These are phyloP conservation scores for Azemiops feae DNA, from an alignment of 2,113 vertebrate genomes.

Conservation along the genomic window DNA sequence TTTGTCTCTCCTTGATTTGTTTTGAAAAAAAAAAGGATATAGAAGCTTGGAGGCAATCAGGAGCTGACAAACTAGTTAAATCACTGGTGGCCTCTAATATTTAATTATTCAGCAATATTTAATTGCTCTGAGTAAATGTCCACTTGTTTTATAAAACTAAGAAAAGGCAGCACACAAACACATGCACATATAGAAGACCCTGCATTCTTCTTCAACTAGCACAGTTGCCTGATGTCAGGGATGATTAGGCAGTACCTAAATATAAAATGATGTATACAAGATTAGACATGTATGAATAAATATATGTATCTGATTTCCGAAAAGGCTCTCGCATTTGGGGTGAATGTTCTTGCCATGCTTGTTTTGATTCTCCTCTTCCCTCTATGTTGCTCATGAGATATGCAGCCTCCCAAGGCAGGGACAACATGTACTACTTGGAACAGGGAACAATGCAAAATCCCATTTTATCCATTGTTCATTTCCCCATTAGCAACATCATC, in stretches of 20 bases:
- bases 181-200: background rate
- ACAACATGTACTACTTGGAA: background rate
- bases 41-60: background rate
- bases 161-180: background rate
- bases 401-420: background rate
- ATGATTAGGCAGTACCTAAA: background rate
- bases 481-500: background rate
- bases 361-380: background rate
- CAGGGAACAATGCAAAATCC: background rate
- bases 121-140: background rate
- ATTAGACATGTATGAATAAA: background rate
- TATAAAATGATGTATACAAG: background rate
- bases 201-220: background rate
- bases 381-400: background rate
- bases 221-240: background rate
- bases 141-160: background rate
- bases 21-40: background rate
- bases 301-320: background rate
- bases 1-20: background rate
- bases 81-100: background rate
- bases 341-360: background rate
- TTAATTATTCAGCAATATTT: background rate
- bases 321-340: background rate
- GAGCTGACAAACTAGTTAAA: background rate
- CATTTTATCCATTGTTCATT: background rate